A percentile compares a stretch with the other conserved stretches of the same genome.
Evolutionary conservation across 2,888 invertebrate genomes (phyloP).

Genomic region (Palloptera scutellata): DNA sequence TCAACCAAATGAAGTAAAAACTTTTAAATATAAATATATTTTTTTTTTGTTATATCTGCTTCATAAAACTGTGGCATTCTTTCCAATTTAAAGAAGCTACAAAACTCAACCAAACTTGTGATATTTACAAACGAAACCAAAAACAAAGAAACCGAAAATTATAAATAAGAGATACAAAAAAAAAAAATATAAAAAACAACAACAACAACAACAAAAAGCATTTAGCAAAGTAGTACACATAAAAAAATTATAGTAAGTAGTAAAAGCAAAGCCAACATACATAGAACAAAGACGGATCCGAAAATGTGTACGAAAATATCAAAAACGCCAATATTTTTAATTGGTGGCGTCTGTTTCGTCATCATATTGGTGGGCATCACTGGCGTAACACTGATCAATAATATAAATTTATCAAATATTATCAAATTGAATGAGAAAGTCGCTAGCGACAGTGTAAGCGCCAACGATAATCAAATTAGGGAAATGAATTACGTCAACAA

Average conservation of each 20-base stretch:
- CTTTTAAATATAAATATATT: too few relatives aligned
- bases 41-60: too few relatives aligned
- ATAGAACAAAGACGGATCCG: not conserved
- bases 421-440: constrained; percentile 62
- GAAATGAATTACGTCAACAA: constrained; percentile 58
- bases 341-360: constrained; percentile 64
- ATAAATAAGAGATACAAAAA: too few relatives aligned
- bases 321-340: constrained; percentile 59
- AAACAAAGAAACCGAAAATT: constrained; percentile 8
- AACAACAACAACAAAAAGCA: constrained; percentile 7
- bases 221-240: not conserved
- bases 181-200: constrained; percentile 14
- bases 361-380: constrained; percentile 67
- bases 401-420: constrained; percentile 61
- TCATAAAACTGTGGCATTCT: not conserved
- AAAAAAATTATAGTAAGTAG: constrained; percentile 17
- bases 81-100: not conserved
- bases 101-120: constrained; percentile 17
- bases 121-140: constrained; percentile 22
- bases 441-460: constrained; percentile 60
- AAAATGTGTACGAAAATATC: constrained; percentile 61
- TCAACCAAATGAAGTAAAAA: too few relatives aligned
- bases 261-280: not conserved
- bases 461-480: constrained; percentile 52
- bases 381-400: constrained; percentile 66